Percentiles rank a stretch among this genome's conserved stretches.
These are phyloP conservation scores for Achlya flavicornis DNA, from an alignment of 2,888 invertebrate species.

Conservation along the genomic window DNA sequence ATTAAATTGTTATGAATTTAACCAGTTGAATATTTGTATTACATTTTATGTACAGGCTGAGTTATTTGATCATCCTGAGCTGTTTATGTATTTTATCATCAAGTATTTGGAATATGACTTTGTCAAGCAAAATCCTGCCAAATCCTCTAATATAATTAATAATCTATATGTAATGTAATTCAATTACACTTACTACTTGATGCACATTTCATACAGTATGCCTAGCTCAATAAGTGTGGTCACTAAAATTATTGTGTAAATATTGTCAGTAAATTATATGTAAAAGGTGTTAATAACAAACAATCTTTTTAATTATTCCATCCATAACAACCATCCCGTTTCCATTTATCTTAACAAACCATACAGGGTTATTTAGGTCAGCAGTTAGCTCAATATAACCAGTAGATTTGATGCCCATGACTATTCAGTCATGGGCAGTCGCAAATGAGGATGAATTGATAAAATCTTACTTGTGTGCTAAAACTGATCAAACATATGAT, in stretches of 20 bases:
- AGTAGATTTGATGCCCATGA: no score
- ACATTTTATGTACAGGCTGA: conserved; percentile 71
- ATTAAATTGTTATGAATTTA: conserved; percentile 53
- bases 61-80: conserved; percentile 49
- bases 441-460: no score
- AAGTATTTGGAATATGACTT: conserved; percentile 70
- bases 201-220: conserved; percentile 82
- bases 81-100: conserved; percentile 53
- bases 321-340: neutral
- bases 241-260: conserved; percentile 81
- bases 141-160: conserved; percentile 56
- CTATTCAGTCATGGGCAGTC: no score
- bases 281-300: conserved; percentile 75
- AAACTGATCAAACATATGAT: no score
- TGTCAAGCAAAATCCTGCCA: conserved; percentile 82
- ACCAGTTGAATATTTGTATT: conserved; percentile 51
- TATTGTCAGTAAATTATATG: conserved; percentile 83
- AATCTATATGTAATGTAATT: conserved; percentile 69
- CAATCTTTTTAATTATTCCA: conserved; percentile 35
- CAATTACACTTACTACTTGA: conserved; percentile 74
- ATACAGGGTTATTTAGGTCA: no score
- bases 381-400: no score
- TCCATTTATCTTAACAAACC: neutral
- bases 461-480: no score
- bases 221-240: conserved; percentile 83